Percentiles rank a stretch among this genome's conserved stretches.
phyloP scores from a whole-genome alignment of 2,888 invertebrate species.

The Hanleya hanleyi region DNA sequence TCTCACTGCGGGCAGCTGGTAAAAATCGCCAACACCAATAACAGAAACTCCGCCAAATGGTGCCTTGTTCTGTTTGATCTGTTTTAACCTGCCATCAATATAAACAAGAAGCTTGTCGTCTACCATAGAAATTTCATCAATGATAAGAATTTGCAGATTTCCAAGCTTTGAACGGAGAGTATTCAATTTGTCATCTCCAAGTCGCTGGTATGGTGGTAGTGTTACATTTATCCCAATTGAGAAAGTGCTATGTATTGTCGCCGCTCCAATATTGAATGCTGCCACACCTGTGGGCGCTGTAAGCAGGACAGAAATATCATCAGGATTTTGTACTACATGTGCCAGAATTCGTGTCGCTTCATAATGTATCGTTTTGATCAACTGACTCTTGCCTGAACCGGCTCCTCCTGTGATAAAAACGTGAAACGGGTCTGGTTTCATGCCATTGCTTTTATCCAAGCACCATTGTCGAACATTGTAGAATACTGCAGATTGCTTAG shows the following conservation, averaged over 20 bases:
- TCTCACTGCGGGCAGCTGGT: background rate
- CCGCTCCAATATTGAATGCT: constrained; percentile 17
- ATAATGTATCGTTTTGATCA: constrained; percentile 12
- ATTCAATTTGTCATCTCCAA: constrained; percentile 11
- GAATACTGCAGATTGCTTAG: constrained; percentile 6
- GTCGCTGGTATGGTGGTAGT: constrained; percentile 13
- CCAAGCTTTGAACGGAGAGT: constrained; percentile 9
- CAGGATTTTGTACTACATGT: background rate
- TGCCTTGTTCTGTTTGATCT: constrained; percentile 13
- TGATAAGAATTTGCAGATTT: constrained; percentile 13
- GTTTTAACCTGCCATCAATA: too few relatives aligned
- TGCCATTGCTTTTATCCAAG: background rate
- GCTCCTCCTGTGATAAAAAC: too few relatives aligned
- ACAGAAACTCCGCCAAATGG: constrained; percentile 20
- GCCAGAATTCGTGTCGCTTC: constrained; percentile 20
- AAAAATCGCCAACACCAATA: too few relatives aligned
- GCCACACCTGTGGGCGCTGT: background rate
- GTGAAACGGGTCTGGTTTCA: too few relatives aligned
- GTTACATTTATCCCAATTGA: background rate
- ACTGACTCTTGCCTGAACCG: constrained; percentile 2
- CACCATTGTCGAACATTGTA: constrained; percentile 18
- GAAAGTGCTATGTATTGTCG: constrained; percentile 15
- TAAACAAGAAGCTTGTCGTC: constrained; percentile 9
- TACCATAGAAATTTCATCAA: constrained; percentile 27
- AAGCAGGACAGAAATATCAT: constrained; percentile 7